Evolutionary conservation across 2,888 invertebrate genomes (phyloP), one percentile per base, ranked within the genome.

Genomic region (Seira ritae): DNA sequence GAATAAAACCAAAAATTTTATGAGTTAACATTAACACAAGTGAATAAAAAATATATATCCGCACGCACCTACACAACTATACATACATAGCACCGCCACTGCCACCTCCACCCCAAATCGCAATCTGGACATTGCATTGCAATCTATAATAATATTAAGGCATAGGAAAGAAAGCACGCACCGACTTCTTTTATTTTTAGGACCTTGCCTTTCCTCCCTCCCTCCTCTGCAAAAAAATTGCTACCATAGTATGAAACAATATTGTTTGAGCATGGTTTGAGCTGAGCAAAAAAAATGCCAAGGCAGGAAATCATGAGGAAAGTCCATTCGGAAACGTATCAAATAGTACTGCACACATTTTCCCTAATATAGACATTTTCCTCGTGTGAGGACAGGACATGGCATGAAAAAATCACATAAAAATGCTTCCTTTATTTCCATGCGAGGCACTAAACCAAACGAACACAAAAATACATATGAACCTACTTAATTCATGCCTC

Each of bases 381-480:
- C 2, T 20, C 31, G 31, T 62, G 62, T 19, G 60, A 60, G 60
- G 60, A 60, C 60, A 60, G 60, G 60, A 60, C 60, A 62, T 77
- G 37, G 69, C 76, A 81, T 81, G 76, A 81, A 82, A 82, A 37
- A 62, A 55, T 31, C 67, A 71, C 77, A 82, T 77, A 82, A 82
- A 82, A 82, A 68, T 73, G 66, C 50, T 72, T 55, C 50, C 75
- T 70, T 62, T 20, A 62, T 62, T 62, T 62, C 20, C 62, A 70
- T 37, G 24, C 62, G 15, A 12, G 15, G 50, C 15, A 31, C 8
- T 31, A 31, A 31, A 31, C 31, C 31, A 19, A 79, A 73, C 74
- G 31, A 62, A 70, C 60, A 71, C 22, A 71, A 22, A 20, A 22
- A 17, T 31, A 31, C 8, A 31, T 4, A 31, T 4, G 8, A 31